phyloP scores from a whole-genome alignment of 2,113 vertebrate genomes.

The Callionymus lyra region DNA sequence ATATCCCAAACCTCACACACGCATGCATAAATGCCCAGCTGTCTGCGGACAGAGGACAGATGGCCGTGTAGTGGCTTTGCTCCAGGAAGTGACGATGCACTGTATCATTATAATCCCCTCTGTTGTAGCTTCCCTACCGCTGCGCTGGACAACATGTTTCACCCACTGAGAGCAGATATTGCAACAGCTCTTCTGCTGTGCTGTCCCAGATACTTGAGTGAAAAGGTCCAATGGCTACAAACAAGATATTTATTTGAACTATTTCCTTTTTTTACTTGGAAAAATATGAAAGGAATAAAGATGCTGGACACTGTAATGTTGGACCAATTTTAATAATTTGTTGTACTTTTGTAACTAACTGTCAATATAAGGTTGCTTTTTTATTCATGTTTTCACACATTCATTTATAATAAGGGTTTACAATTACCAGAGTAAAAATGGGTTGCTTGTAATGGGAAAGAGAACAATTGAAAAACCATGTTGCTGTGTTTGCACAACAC shows the following conservation, averaged over 20 bases:
- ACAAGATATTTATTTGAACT: conserved; percentile 5
- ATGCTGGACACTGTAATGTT: too few species aligned
- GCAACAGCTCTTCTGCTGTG: conserved; percentile 38
- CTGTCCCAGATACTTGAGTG: conserved; percentile 33
- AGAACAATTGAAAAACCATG: too few species aligned
- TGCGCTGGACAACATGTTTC: conserved; percentile 64
- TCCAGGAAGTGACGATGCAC: conserved; percentile 60
- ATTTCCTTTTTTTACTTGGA: conserved; percentile 1
- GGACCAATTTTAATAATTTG: too few species aligned
- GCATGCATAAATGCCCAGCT: conserved; percentile 25
- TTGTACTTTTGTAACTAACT: too few species aligned
- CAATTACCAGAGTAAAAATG: too few species aligned
- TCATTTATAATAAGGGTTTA: too few species aligned
- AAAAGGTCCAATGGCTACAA: conserved; percentile 17
- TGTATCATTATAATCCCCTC: conserved; percentile 69
- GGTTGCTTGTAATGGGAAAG: too few species aligned
- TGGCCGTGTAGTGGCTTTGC: conserved; percentile 52
- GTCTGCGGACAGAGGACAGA: conserved; percentile 65
- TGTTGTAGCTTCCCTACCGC: conserved; percentile 52
- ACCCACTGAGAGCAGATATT: conserved; percentile 51
- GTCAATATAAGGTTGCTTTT: too few species aligned
- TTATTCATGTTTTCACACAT: too few species aligned
- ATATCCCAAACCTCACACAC: conserved; percentile 7
- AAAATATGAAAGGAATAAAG: too few species aligned
- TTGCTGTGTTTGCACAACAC: too few species aligned